Base-by-base conservation (phyloP, 2,797 vertebrate genomes). In the Vespertilio murinus region DNA sequence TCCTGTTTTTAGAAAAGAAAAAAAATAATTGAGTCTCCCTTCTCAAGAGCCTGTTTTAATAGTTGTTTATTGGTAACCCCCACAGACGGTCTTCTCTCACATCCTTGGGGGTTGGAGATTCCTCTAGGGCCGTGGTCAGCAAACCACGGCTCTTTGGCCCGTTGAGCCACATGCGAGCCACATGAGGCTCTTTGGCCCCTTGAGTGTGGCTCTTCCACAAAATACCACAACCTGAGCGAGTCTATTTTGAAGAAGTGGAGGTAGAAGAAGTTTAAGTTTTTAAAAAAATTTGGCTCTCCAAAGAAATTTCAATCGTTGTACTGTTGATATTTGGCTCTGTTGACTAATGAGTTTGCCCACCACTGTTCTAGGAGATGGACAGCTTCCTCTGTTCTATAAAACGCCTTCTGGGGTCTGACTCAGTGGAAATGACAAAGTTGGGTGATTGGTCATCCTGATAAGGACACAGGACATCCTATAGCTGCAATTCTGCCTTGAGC, bases 1-100 rank as follows among this genome's bases (percentile, higher is more conserved):
- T 56, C 59, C 35, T 84, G 16, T 93, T 95, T 95, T 90, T 84
- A 77, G 78, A 11, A 78, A 23, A 78, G 70, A 84, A 65, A 14
- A 67, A 78, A 83, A 38, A 70, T 90, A 69, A 89, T 87, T 67
- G 35, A 40, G 59, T n/a, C 30, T 94, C 7, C 49, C 16, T 74
- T 89, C 67, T 94, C 18, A 56, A 85, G 59, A 77, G 22, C 22
- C n/a, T 47, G 71, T 93, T n/a, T 52, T 40, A 42, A 42, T 28
- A 30, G 42, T 18, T 87, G 10, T 52, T 71, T 42, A 47, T 47
- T 70, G 54, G 35, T 45, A 56, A 65, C 17, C 1, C 22, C 8
- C 30, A 40, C 30, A 64, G n/a, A 64, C 64, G 40, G 3, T 92
- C 42, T 71, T 54, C 75, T 54, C 73, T 65, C 38, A 65, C 75